Conservation (phyloP, 2,888 invertebrate genomes). For the Polyommatus icarus region DNA sequence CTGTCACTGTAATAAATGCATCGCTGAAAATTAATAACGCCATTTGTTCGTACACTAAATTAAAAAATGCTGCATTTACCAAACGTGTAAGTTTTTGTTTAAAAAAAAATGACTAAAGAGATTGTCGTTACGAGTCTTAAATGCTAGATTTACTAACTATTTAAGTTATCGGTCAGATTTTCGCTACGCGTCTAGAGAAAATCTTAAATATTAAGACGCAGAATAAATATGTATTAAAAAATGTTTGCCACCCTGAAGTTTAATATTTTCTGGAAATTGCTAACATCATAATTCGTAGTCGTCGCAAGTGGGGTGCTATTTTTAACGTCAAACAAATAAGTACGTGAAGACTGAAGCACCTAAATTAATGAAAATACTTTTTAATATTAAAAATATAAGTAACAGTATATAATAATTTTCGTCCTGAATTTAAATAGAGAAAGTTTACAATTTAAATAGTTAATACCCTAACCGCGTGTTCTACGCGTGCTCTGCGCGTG, state of each 20-base stretch:
- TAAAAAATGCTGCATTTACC: background rate
- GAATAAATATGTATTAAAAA: no score
- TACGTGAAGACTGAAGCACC: background rate
- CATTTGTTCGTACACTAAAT: constrained; percentile 32
- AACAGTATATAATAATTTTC: no score
- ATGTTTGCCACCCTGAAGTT: background rate
- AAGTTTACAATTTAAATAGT: no score
- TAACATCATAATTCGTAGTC: constrained; percentile 2
- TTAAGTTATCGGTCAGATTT: background rate
- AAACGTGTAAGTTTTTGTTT: background rate
- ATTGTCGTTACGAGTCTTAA: background rate
- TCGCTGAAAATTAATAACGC: constrained; percentile 40
- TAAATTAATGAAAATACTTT: background rate
- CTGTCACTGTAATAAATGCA: constrained; percentile 50
- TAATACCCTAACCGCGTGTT: no score
- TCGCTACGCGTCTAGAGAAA: no score
- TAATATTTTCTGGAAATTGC: constrained; percentile 2
- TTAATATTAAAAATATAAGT: background rate
- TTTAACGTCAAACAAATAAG: background rate
- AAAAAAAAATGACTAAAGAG: background rate
- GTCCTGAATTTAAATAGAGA: background rate
- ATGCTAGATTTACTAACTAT: background rate
- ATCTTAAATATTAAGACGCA: no score
- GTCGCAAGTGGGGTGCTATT: background rate
- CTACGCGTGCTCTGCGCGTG: no score